Evolutionary conservation across 2,113 vertebrate genomes (phyloP), one percentile per base, ranked within the genome.

Genomic region (Sebastes fasciatus): DNA sequence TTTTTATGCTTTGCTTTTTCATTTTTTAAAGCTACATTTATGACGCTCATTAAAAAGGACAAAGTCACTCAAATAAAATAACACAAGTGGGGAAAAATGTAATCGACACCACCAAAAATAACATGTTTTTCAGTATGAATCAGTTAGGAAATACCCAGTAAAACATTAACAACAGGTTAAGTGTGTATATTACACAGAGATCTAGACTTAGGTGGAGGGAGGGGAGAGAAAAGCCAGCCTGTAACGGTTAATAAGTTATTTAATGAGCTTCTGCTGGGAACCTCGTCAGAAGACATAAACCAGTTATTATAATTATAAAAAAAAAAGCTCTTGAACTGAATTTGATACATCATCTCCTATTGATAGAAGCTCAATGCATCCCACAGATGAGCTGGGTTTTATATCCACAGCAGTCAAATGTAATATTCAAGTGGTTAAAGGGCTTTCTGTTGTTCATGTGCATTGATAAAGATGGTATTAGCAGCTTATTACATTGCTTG

Each of bases 11-110:
- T 86, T 17, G 61, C 55, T 82, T 87, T 70, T 80, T 87, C 6
- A 48, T 79, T 88, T 83, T 83, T 92, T 91, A 92, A 93, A 93
- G 94, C 93, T 92, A 93, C 86, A 88, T 90, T 90, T 90, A 86
- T 68, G 80, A 75, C 6, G 40, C 19, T 87, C 77, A 86, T 88
- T 91, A 92, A 91, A 90, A 90, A 86, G 71, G 61, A 89, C 86
- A 88, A 81, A 84, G 75, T 86, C 87, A 86, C 85, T 92, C 77
- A 86, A 91, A 91, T 90, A 88, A 90, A 92, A 87, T 83, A 90
- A 84, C 74, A 83, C 17, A 42, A 21, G 12, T 7, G 40, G 23
- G n/a, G 52, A 11, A 60, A 57, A 55, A 68, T 63, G 74, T 21
- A 57, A 88, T 63, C 16, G 67, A 84, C 69, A 91, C 74, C 80